Conservation (phyloP, 2,888 invertebrate species). For the Scaptomyza polygonia region DNA sequence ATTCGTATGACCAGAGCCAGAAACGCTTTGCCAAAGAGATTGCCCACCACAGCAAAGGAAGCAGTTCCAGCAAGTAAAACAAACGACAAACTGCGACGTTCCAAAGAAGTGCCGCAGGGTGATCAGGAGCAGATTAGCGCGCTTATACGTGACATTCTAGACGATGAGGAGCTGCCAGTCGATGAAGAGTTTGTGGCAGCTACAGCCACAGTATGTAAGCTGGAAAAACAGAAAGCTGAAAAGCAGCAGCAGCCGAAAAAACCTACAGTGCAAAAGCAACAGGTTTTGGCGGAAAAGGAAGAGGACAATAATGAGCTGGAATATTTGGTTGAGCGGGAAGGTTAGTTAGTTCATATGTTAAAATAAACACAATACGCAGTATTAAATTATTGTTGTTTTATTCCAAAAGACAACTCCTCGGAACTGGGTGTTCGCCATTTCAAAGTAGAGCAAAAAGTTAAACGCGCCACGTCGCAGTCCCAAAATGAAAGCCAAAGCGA, state of each 20-base stretch:
- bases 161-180: constrained; percentile 39
- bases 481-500: constrained; percentile 44
- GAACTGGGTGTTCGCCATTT: constrained; percentile 27
- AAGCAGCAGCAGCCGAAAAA: background rate
- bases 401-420: constrained; percentile 25
- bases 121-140: constrained; percentile 58
- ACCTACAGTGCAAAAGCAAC: background rate
- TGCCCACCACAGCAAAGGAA: background rate
- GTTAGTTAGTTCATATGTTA: constrained; percentile 1
- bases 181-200: constrained; percentile 27
- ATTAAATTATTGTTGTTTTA: background rate
- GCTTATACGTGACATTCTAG: constrained; percentile 57
- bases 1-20: constrained; percentile 17
- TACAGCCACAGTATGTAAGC: constrained; percentile 25
- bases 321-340: constrained; percentile 38
- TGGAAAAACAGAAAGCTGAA: constrained; percentile 10
- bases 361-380: background rate
- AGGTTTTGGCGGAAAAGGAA: constrained; percentile 7
- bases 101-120: constrained; percentile 16
- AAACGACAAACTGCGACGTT: background rate
- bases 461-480: constrained; percentile 9
- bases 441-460: constrained; percentile 30
- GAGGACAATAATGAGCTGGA: constrained; percentile 38
- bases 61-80: background rate
- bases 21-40: background rate